These are phyloP conservation scores for Crambe crambe DNA, from an alignment of 37 sponge, comb jelly and placozoan species.

Conservation along the genomic window DNA sequence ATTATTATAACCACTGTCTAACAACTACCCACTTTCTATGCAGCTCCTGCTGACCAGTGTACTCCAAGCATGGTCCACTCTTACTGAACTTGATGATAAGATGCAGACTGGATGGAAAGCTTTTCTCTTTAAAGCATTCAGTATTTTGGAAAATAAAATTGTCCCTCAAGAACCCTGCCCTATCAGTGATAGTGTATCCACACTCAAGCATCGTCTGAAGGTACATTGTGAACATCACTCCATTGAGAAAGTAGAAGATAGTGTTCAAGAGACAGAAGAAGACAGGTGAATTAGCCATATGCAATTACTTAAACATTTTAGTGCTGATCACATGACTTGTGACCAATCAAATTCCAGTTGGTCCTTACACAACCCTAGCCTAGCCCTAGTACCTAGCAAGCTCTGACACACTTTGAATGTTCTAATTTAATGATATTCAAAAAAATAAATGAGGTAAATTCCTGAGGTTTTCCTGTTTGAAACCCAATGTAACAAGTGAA, in stretches of 20 bases:
- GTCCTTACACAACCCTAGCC: too few relatives aligned
- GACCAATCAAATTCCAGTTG: too few relatives aligned
- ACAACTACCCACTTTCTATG: not conserved
- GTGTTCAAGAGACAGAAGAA: not conserved
- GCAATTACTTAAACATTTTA: too few relatives aligned
- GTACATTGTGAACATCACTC: too few relatives aligned
- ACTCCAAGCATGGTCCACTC: slow-evolving; percentile 17
- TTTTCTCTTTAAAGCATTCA: slow-evolving; percentile 22
- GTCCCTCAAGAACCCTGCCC: not conserved
- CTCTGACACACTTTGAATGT: too few relatives aligned
- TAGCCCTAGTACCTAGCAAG: too few relatives aligned
- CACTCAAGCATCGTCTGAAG: not conserved
- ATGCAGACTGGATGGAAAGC: slow-evolving; percentile 66
- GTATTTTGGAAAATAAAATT: not conserved
- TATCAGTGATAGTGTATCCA: not conserved
- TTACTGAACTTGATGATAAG: slow-evolving; percentile 11
- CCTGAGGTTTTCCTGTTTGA: too few relatives aligned
- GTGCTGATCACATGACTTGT: too few relatives aligned
- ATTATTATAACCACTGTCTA: not conserved
- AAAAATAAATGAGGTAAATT: too few relatives aligned
- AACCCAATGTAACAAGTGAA: too few relatives aligned
- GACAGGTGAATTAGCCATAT: not conserved
- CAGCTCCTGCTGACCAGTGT: slow-evolving; percentile 36
- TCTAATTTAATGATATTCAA: too few relatives aligned
- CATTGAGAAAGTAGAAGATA: too few relatives aligned